Conservation (phyloP, 1,140 invertebrate genomes). For the honey bee (Apis mellifera) region Amel_HAv3.1 CM009932.2:8176001-8176500, state of each 20-base stretch:
- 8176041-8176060: slow-evolving; percentile 76
- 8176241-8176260: background rate
- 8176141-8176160: slow-evolving; percentile 72
- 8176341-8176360: slow-evolving; percentile 62
- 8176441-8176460: slow-evolving; percentile 79
- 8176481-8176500: slow-evolving; percentile 75
- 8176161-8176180: slow-evolving; percentile 77
- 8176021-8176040: slow-evolving; percentile 75
- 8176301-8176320: slow-evolving; percentile 24
- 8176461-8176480: slow-evolving; percentile 82
- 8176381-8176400: slow-evolving; percentile 56
- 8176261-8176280: slow-evolving; percentile 23
- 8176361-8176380: slow-evolving; percentile 62
- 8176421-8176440: slow-evolving; percentile 52
- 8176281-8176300: slow-evolving; percentile 18
- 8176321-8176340: slow-evolving; percentile 22
- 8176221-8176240: slow-evolving; percentile 19
- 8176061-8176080: slow-evolving; percentile 77
- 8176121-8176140: slow-evolving; percentile 58
- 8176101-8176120: slow-evolving; percentile 49
- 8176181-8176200: slow-evolving; percentile 61
- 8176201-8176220: slow-evolving; percentile 40
- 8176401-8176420: slow-evolving; percentile 63
- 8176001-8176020: slow-evolving; percentile 75
- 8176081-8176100: slow-evolving; percentile 64